These are phyloP conservation scores for Barbus barbus DNA, from an alignment of 2,113 vertebrate species.

Conservation along the genomic window DNA sequence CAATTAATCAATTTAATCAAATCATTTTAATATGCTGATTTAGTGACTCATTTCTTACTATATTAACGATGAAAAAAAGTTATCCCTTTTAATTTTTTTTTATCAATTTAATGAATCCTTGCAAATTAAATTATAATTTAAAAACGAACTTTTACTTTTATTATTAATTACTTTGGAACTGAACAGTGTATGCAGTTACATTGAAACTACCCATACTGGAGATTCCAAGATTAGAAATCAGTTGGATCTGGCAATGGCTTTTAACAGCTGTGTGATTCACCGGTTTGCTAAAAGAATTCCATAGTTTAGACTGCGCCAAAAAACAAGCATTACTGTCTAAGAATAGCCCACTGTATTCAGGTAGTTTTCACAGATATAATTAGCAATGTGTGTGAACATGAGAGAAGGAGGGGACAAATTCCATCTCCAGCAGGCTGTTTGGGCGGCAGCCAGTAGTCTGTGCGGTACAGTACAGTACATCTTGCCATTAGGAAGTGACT, in stretches of 20 bases:
- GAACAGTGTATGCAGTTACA: neutral
- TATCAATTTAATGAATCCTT: too few relatives aligned
- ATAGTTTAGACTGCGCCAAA: neutral
- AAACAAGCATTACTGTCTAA: neutral
- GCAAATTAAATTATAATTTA: too few relatives aligned
- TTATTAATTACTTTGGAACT: too few relatives aligned
- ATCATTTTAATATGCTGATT: too few relatives aligned
- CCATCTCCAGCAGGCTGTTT: neutral
- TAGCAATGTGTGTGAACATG: conserved; percentile 18
- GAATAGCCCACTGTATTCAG: conserved; percentile 26
- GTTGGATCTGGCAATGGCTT: neutral
- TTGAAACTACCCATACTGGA: neutral
- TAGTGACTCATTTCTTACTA: too few relatives aligned
- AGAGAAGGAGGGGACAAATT: neutral
- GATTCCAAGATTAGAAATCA: neutral
- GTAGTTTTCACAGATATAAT: conserved; percentile 7
- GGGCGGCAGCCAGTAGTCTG: conserved; percentile 28
- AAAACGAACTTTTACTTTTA: too few relatives aligned
- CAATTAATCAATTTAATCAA: too few relatives aligned
- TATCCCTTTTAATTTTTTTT: too few relatives aligned
- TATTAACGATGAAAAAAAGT: too few relatives aligned
- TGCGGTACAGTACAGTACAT: conserved; percentile 36
- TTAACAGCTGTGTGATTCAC: neutral
- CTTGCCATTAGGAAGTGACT: conserved; percentile 45
- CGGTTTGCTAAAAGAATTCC: neutral